Evolutionary conservation across 2,888 invertebrate genomes (phyloP), one percentile per base, ranked within the genome.

Genomic region (Creontiades dilutus): DNA sequence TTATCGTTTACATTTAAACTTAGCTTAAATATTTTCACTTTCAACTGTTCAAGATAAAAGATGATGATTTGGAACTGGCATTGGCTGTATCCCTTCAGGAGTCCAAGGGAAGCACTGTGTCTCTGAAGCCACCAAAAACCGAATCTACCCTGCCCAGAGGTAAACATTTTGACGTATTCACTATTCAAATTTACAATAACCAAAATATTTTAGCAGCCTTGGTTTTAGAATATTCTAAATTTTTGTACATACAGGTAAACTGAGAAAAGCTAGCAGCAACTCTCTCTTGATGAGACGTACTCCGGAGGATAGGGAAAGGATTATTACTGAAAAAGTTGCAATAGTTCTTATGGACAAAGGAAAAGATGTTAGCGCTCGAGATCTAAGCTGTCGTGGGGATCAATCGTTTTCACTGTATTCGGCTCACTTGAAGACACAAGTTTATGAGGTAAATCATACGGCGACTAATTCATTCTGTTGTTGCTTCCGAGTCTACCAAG

Each of bases 281-380:
- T 93, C 93, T 48, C 81, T 93, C 57, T 92, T 94, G 47, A 93
- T 93, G 91, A 93, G 92, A 55, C 92, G 94, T 87, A 92, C 93
- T 0, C 91, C 92, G 91, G 93, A 93, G 91, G 93, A 93, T 47
- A 93, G 93, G 89, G 93, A 94, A 86, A 92, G 93, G 28, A 92
- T 94, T 37, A 92, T 94, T 90, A 93, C 94, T 55, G 94, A 94
- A 91, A 94, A 92, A 92, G 93, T 94, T 90, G 93, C 93, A 13
- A 93, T 93, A 87, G 92, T 94, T 91, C 92, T 94, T 48, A 93
- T 94, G 90, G 93, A 93, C 87, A 78, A 57, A 23, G 28, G 76
- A 19, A 55, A 88, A 78, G 23, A 57, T 19, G 68, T 19, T 0
- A 68, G 9, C 46, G 5, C 19, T 5, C 16, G 5, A 13, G 14